phyloP scores from a whole-genome alignment of 1,140 invertebrate species.

The Lamellibrachia luymesi region DNA sequence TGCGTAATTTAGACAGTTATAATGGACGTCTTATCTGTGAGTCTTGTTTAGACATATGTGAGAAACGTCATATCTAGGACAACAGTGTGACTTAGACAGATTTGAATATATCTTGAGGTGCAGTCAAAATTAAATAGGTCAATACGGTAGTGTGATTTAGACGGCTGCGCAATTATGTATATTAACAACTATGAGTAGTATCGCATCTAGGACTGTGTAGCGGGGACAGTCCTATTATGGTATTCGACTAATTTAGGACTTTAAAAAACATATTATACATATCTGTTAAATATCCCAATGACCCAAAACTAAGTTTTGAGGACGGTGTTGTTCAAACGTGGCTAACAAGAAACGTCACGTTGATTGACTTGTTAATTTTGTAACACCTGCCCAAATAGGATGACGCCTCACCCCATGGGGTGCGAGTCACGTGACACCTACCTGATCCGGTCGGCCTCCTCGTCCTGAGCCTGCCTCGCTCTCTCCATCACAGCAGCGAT shows the following conservation, averaged over 20 bases:
- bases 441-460: slow-evolving; percentile 47
- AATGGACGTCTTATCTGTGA: neutral
- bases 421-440: slow-evolving; percentile 32
- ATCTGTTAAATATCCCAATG: no score
- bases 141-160: neutral
- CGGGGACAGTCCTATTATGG: no score
- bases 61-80: no score
- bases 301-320: no score
- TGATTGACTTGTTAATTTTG: neutral
- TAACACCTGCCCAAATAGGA: neutral
- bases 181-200: neutral
- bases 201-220: neutral
- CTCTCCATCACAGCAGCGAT: slow-evolving; percentile 67
- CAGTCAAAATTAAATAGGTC: neutral
- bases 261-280: no score
- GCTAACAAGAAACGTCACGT: no score
- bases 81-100: neutral
- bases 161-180: neutral
- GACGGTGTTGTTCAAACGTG: no score
- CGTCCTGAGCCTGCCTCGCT: slow-evolving; percentile 61
- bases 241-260: no score
- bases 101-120: neutral
- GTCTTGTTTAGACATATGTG: no score
- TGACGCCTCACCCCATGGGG: neutral
- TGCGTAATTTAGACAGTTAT: neutral